These are phyloP conservation scores for Crenuchus spilurus DNA, from an alignment of 2,797 vertebrate species.

Conservation along the genomic window DNA sequence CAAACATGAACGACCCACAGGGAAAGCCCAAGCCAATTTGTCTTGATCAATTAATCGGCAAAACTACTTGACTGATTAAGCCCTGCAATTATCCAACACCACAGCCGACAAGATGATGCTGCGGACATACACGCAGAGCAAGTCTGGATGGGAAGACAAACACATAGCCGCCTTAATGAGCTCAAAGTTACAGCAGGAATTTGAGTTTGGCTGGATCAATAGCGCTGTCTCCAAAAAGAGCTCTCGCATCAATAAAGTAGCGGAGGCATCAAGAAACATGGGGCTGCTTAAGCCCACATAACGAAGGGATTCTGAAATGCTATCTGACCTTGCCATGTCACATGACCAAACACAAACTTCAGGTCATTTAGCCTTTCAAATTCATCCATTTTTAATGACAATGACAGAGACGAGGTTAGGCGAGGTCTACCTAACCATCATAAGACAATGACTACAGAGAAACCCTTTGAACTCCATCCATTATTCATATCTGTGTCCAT, in stretches of 20 bases:
- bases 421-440: too few species aligned
- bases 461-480: too few species aligned
- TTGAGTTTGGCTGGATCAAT: slow-evolving; percentile 49
- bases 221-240: slow-evolving; percentile 27
- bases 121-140: background rate
- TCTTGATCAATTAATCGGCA: slow-evolving; percentile 39
- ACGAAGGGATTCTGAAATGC: slow-evolving; percentile 23
- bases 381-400: slow-evolving; percentile 7
- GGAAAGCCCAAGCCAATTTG: slow-evolving; percentile 6
- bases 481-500: too few species aligned
- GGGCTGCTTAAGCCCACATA: slow-evolving; percentile 39
- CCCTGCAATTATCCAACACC: slow-evolving; percentile 30
- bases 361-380: slow-evolving; percentile 9
- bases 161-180: slow-evolving; percentile 51
- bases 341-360: background rate
- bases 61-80: slow-evolving; percentile 37
- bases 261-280: slow-evolving; percentile 24
- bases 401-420: too few species aligned
- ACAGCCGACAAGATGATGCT: slow-evolving; percentile 25
- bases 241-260: slow-evolving; percentile 44
- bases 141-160: slow-evolving; percentile 23
- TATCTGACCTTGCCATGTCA: slow-evolving; percentile 13
- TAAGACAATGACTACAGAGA: too few species aligned
- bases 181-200: slow-evolving; percentile 29
- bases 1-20: background rate